A percentile compares a stretch with the other conserved stretches of the same genome.
These are phyloP conservation scores for Gymnoscopelus braueri DNA, from an alignment of 2,797 vertebrate genomes.

Conservation along the genomic window DNA sequence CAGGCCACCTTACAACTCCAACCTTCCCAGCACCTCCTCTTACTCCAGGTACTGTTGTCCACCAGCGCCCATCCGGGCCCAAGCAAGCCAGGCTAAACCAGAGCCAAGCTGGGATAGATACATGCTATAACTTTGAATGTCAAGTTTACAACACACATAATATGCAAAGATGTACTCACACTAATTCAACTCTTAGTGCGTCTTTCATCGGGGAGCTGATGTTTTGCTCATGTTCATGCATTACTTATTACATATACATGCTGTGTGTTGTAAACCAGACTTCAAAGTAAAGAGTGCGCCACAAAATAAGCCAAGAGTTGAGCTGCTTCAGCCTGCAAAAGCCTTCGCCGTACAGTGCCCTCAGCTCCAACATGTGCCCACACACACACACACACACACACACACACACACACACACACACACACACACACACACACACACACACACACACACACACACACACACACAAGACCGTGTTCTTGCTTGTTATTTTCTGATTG, in stretches of 20 bases:
- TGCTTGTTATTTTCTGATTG: slow-evolving; percentile 11
- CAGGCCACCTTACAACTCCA: slow-evolving; percentile 93
- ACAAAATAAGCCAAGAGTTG: slow-evolving; percentile 33
- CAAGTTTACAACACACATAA: slow-evolving; percentile 59
- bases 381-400: slow-evolving; percentile 3
- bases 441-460: not conserved
- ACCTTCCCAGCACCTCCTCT: slow-evolving; percentile 90
- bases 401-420: not conserved
- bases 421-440: not conserved
- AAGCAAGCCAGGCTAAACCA: slow-evolving; percentile 1
- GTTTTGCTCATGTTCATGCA: not conserved
- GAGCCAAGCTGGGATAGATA: not conserved
- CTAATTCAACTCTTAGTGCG: too few species aligned
- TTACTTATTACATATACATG: too few species aligned
- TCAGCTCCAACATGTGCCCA: not conserved
- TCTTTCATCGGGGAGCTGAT: slow-evolving; percentile 2
- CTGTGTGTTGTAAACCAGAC: slow-evolving; percentile 64
- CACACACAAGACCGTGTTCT: not conserved
- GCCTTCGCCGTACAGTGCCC: not conserved
- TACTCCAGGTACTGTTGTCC: slow-evolving; percentile 94
- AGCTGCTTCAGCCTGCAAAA: slow-evolving; percentile 41
- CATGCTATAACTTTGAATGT: slow-evolving; percentile 37
- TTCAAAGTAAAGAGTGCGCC: slow-evolving; percentile 29
- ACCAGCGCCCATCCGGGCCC: slow-evolving; percentile 40
- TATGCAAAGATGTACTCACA: not conserved